Percentiles rank a stretch among this genome's conserved stretches.
Conservation (phyloP, 2,113 vertebrate genomes). For the Poicephalus meyeri region DNA sequence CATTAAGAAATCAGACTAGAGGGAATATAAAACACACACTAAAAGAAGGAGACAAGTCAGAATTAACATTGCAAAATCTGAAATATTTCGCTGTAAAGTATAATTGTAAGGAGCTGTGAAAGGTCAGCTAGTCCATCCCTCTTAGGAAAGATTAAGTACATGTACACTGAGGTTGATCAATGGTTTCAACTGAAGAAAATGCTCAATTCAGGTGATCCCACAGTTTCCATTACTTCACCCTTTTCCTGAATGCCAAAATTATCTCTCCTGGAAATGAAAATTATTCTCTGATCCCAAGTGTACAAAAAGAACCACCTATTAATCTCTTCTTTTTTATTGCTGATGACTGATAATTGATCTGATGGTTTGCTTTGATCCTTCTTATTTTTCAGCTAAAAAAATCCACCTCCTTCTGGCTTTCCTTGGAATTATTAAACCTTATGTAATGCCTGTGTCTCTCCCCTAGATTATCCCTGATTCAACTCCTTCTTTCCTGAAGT, state of each 20-base stretch:
- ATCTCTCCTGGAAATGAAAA: not conserved
- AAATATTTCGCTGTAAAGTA: not conserved
- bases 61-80: not conserved
- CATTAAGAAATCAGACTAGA: not conserved
- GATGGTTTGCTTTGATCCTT: not conserved
- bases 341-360: not conserved
- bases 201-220: not conserved
- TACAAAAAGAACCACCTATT: not conserved
- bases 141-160: not conserved
- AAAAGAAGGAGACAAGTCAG: accelerated
- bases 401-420: not conserved
- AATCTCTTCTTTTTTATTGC: not conserved
- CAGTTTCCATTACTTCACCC: not conserved
- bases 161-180: not conserved
- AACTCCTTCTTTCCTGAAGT: not conserved
- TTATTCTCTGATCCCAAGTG: not conserved
- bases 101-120: not conserved
- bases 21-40: not conserved
- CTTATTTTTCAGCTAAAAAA: not conserved
- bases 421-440: not conserved
- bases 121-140: not conserved
- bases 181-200: not conserved
- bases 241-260: not conserved
- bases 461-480: not conserved
- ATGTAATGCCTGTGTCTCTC: not conserved